phyloP scores from a whole-genome alignment of 1,140 invertebrate genomes.

The Littorina saxatilis region DNA sequence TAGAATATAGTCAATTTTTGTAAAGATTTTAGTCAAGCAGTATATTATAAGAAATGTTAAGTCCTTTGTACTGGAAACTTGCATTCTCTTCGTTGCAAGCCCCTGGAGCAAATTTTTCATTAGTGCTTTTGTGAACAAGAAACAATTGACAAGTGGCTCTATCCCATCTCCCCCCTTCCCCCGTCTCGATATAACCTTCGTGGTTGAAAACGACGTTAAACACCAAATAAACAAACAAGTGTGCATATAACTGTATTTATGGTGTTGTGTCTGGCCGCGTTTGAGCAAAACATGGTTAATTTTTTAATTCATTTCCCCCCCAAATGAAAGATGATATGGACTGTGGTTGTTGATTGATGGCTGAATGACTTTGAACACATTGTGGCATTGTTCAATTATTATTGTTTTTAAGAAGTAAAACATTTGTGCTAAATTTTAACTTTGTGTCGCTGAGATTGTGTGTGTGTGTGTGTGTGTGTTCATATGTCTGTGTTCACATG shows the following conservation, averaged over 20 bases:
- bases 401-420: constrained; percentile 31
- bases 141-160: too few relatives aligned
- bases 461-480: neutral
- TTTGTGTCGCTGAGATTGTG: neutral
- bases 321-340: neutral
- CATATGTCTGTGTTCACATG: neutral
- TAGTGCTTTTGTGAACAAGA: too few relatives aligned
- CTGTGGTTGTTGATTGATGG: neutral
- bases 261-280: neutral
- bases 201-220: too few relatives aligned
- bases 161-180: too few relatives aligned
- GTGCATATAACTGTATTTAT: neutral
- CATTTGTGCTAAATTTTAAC: constrained; percentile 25
- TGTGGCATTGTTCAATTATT: constrained; percentile 35
- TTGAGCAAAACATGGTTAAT: constrained; percentile 1
- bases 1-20: too few relatives aligned
- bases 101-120: too few relatives aligned
- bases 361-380: neutral
- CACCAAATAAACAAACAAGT: neutral
- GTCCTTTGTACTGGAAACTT: too few relatives aligned
- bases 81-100: too few relatives aligned
- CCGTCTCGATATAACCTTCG: too few relatives aligned
- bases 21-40: too few relatives aligned
- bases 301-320: neutral
- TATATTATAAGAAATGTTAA: too few relatives aligned